phyloP scores from a whole-genome alignment of 2,797 vertebrate genomes.

The Tragopan temminckii region DNA sequence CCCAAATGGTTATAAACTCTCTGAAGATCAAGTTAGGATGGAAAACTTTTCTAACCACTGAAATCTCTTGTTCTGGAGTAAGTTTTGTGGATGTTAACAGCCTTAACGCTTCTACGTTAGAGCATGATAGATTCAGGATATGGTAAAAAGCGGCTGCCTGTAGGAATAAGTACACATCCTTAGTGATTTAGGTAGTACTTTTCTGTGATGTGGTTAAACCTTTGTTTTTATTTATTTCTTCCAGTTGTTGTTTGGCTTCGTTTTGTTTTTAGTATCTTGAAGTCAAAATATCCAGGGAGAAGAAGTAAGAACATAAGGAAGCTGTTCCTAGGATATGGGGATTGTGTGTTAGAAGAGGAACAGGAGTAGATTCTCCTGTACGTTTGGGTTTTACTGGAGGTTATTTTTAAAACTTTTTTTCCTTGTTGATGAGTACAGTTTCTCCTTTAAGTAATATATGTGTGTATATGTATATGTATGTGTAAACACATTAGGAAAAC shows the following conservation, averaged over 20 bases:
- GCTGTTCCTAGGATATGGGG: background rate
- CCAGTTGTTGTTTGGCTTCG: background rate
- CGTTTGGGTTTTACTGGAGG: background rate
- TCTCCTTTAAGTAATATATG: background rate
- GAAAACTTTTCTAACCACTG: background rate
- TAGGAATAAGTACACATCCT: background rate
- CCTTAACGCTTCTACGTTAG: background rate
- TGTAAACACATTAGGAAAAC: background rate
- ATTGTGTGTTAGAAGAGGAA: background rate
- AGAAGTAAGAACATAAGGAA: background rate
- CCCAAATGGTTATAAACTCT: background rate
- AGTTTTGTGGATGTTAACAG: background rate
- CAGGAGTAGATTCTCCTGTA: background rate
- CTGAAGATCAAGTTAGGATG: background rate
- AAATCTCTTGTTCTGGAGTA: background rate
- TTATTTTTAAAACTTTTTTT: background rate
- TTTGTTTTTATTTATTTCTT: background rate
- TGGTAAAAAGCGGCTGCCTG: background rate
- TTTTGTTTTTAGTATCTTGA: background rate
- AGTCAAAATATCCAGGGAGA: background rate
- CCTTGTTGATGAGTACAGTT: background rate
- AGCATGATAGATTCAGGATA: background rate
- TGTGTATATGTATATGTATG: background rate
- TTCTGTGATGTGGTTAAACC: background rate
- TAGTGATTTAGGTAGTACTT: background rate